Evolutionary conservation across 1,140 invertebrate genomes (phyloP), one percentile per base, ranked within the genome.

Genomic region (Lordiphosa collinella): DNA sequence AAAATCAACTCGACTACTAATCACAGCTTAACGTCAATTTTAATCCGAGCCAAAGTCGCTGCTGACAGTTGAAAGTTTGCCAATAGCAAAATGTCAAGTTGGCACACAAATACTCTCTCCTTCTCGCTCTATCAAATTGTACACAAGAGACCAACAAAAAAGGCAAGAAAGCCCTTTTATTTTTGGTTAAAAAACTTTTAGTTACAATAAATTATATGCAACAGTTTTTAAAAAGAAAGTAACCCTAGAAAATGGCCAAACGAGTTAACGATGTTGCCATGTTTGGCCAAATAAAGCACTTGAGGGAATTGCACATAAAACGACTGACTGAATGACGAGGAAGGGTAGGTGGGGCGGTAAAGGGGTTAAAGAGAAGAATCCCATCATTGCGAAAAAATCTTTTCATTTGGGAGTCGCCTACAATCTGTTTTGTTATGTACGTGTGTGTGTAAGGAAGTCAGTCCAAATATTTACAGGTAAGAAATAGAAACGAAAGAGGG

Each of bases 191-290:
- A 40, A 18, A 54, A 68, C 53, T 84, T 82, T 78, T 79, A 84
- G 79, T 84, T 85, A 84, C 78, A 84, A 84, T 84, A 84, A 84
- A 84, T 84, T 84, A 84, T 84, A 84, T 84, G 78, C 78, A 84
- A 84, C 78, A 84, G 78, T 84, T 84, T 63, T 22, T 1, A 40
- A 40, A 40, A 40, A 71, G 49, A 70, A 32, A 55, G 38, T 14
- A 36, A 35, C 25, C 51, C 31, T 62, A 53, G 59, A 41, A 54
- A 36, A 44, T 34, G 54, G 59, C 37, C 46, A 46, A 66, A 68
- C 78, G 76, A 82, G 76, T 78, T 82, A 85, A 82, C 78, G 61
- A 72, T 63, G 69, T 58, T 68, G 62, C 64, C 55, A 54, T 34
- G 34, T 57, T 44, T 55, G 63, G 72, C 55, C 78, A 84, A 84